These are phyloP conservation scores for Gonatopus flavifemur DNA, from an alignment of 1,140 invertebrate species.

Conservation along the genomic window DNA sequence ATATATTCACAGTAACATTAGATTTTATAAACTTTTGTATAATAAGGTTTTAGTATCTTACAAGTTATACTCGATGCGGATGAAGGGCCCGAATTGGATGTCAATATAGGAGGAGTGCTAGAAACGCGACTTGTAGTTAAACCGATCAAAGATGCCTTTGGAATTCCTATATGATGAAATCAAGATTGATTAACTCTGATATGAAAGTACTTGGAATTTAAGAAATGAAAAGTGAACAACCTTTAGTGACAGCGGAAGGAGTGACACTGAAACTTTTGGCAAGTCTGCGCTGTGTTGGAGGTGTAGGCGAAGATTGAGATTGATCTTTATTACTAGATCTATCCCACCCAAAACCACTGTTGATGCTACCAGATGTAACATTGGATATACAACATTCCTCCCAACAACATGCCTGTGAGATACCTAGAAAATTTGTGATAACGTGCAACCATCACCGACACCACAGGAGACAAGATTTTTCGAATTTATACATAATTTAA, in stretches of 20 bases:
- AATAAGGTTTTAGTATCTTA: constrained; percentile 47
- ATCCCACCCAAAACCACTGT: constrained; percentile 34
- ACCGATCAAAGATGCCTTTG: constrained; percentile 76
- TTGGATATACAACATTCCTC: constrained; percentile 55
- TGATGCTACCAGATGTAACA: constrained; percentile 38
- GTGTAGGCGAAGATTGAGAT: constrained; percentile 68
- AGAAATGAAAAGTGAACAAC: constrained; percentile 39
- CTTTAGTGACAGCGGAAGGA: constrained; percentile 65
- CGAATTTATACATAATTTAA: no score
- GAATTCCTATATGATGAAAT: constrained; percentile 64
- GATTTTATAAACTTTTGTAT: background rate
- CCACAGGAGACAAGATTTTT: no score
- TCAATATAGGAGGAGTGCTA: constrained; percentile 67
- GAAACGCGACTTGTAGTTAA: constrained; percentile 69
- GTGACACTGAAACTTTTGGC: constrained; percentile 88
- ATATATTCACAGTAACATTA: constrained; percentile 1
- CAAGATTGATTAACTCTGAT: background rate
- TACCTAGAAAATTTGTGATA: constrained; percentile 51
- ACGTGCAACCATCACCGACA: constrained; percentile 44
- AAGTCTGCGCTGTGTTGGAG: constrained; percentile 77
- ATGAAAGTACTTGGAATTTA: background rate
- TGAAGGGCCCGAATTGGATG: constrained; percentile 70
- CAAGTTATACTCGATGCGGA: constrained; percentile 68
- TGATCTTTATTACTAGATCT: constrained; percentile 43
- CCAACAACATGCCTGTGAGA: constrained; percentile 57